phyloP scores from a whole-genome alignment of 2,797 vertebrate genomes.

The Crocidura indochinensis region DNA sequence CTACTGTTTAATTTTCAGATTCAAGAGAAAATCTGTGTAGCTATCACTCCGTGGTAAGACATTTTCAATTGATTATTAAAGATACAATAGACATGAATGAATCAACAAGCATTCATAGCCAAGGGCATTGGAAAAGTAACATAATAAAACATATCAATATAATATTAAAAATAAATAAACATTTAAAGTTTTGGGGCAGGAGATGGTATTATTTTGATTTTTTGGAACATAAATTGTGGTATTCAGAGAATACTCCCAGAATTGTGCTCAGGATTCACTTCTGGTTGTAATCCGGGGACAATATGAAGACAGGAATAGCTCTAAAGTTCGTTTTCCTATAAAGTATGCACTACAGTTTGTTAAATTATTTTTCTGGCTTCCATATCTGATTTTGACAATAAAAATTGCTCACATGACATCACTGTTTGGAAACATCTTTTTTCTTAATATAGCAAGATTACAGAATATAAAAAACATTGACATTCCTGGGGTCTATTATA shows the following conservation, averaged over 20 bases:
- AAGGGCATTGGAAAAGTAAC: neutral
- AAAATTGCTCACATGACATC: neutral
- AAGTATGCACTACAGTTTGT: no score
- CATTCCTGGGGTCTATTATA: slow-evolving; percentile 12
- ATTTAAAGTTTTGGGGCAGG: no score
- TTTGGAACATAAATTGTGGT: no score
- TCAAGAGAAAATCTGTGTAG: neutral
- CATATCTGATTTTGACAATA: neutral
- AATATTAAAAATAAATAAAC: no score
- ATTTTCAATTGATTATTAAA: slow-evolving; percentile 18
- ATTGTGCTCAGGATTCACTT: no score
- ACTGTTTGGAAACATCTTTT: neutral
- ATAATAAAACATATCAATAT: neutral
- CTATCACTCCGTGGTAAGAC: neutral
- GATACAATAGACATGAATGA: neutral
- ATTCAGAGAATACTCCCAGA: no score
- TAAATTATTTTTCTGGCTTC: no score
- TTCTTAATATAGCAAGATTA: neutral
- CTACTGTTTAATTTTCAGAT: neutral
- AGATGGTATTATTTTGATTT: no score
- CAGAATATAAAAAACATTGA: neutral
- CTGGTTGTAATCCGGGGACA: neutral
- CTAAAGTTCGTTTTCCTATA: no score
- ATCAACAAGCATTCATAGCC: neutral
- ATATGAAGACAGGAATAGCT: neutral